phyloP scores from a whole-genome alignment of 2,888 invertebrate species.

The Habrosyne pyritoides region DNA sequence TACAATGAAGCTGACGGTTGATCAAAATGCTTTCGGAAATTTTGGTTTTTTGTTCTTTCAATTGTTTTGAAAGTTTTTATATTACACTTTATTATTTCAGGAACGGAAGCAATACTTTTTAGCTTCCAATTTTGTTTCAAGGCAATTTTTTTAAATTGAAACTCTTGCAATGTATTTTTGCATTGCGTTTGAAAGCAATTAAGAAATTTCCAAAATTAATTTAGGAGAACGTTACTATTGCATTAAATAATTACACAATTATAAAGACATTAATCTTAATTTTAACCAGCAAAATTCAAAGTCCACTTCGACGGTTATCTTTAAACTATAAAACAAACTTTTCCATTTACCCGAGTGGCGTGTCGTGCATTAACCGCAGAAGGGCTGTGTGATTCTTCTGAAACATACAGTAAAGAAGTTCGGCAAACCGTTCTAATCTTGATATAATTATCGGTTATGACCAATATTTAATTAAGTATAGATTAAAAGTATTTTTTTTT shows the following conservation, averaged over 20 bases:
- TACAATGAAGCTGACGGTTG: background rate
- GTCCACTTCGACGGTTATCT: slow-evolving; percentile 41
- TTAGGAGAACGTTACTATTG: slow-evolving; percentile 6
- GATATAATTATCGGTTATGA: background rate
- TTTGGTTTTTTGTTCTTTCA: background rate
- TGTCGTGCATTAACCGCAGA: slow-evolving; percentile 48
- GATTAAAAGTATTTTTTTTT: too few species aligned
- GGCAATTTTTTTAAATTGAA: background rate
- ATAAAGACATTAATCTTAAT: slow-evolving; percentile 53
- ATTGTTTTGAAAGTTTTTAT: background rate
- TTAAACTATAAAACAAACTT: slow-evolving; percentile 53
- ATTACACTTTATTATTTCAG: too few species aligned
- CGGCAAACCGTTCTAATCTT: background rate
- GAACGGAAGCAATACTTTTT: too few species aligned
- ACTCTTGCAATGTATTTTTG: background rate
- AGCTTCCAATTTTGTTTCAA: too few species aligned
- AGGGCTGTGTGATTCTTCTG: slow-evolving; percentile 38
- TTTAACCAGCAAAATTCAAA: slow-evolving; percentile 43
- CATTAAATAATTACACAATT: slow-evolving; percentile 26
- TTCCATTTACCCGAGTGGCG: slow-evolving; percentile 52
- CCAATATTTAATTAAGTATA: too few species aligned
- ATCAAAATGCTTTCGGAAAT: background rate
- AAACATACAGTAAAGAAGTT: slow-evolving; percentile 34
- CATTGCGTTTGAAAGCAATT: background rate
- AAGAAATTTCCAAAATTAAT: background rate